phyloP scores from a whole-genome alignment of 2,113 vertebrate genomes.

The Drymodes brunneopygia region DNA sequence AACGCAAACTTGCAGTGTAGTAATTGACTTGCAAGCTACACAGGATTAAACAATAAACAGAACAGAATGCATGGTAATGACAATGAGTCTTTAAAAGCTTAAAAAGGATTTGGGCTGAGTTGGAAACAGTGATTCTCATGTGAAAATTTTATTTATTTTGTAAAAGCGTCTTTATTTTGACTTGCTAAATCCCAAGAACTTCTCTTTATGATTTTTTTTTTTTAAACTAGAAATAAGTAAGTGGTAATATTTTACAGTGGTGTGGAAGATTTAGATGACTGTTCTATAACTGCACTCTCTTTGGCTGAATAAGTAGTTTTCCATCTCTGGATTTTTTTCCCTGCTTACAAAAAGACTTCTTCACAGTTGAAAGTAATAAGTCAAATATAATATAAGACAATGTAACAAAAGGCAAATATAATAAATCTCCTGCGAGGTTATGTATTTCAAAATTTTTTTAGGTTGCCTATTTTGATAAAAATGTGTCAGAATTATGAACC shows the following conservation, averaged over 20 bases:
- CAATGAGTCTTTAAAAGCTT: neutral
- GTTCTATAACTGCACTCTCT: neutral
- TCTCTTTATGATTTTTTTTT: neutral
- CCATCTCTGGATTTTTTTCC: neutral
- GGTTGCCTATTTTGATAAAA: neutral
- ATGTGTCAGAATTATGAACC: neutral
- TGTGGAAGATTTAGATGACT: neutral
- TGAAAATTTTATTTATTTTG: neutral
- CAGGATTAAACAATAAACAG: neutral
- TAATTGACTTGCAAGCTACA: neutral
- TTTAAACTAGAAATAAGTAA: neutral
- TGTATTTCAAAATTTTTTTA: neutral
- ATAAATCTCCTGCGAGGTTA: neutral
- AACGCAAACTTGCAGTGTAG: neutral
- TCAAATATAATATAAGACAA: neutral
- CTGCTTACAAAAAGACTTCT: neutral
- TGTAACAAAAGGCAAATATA: neutral
- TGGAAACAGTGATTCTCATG: neutral
- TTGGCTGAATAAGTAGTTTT: neutral
- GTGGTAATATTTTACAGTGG: neutral
- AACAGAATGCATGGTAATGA: neutral
- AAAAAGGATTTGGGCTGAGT: neutral
- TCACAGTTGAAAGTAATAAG: neutral
- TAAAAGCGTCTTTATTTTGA: neutral
- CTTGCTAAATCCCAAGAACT: neutral